Conservation (phyloP, 2,888 invertebrate species). For the Drosophila longiperda region DNA sequence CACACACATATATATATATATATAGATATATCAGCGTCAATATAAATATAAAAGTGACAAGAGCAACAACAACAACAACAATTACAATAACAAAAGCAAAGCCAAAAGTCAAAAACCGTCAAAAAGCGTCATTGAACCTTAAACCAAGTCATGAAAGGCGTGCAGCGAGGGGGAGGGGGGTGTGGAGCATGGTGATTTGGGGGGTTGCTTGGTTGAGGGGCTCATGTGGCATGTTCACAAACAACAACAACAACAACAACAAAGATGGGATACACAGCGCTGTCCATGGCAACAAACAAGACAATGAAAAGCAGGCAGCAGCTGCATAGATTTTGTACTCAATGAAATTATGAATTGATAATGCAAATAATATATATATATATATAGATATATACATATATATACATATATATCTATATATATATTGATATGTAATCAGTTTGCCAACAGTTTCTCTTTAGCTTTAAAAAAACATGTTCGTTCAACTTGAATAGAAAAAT, state of each 20-base stretch:
- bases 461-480: background rate
- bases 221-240: conserved; percentile 20
- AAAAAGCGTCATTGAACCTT: conserved; percentile 69
- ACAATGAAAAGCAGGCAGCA: conserved; percentile 5
- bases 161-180: background rate
- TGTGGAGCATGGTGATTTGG: background rate
- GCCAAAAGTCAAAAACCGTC: conserved; percentile 72
- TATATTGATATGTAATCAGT: background rate
- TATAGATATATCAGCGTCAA: conserved; percentile 45
- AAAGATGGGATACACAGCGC: conserved; percentile 22
- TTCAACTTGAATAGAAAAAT: background rate
- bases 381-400: background rate
- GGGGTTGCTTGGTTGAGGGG: background rate
- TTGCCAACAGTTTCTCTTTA: background rate
- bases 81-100: conserved; percentile 34
- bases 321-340: conserved; percentile 9
- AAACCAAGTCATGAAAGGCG: conserved; percentile 23
- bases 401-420: background rate
- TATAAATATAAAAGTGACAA: conserved; percentile 62
- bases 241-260: background rate
- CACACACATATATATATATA: conserved; percentile 2
- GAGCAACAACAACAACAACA: conserved; percentile 28
- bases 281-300: conserved; percentile 21
- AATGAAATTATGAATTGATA: conserved; percentile 5
- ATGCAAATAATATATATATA: background rate